phyloP scores from a whole-genome alignment of 2,797 vertebrate genomes.

The Rhinella marina region DNA sequence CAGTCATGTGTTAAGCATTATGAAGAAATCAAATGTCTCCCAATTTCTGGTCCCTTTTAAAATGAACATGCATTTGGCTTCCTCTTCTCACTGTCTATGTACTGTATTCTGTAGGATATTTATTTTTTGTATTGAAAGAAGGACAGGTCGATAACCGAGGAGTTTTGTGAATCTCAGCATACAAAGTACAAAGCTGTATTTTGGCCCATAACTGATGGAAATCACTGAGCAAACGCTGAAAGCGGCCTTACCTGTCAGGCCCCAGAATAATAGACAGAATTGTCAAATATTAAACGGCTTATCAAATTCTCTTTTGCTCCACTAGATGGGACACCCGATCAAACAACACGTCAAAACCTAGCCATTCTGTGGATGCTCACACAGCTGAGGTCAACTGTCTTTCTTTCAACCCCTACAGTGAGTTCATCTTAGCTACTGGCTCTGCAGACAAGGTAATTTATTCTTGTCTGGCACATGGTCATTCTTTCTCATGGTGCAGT shows the following conservation, averaged over 20 bases:
- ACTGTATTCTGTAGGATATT: background rate
- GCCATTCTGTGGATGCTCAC: constrained; percentile 96
- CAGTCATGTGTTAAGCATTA: background rate
- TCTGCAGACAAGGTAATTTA: constrained; percentile 91
- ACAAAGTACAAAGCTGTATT: no score
- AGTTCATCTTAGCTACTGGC: constrained; percentile 96
- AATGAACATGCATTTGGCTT: background rate
- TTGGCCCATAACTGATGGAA: no score
- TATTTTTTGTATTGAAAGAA: no score
- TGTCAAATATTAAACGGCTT: no score
- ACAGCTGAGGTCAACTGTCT: constrained; percentile 98
- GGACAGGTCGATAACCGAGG: no score
- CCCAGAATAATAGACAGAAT: no score
- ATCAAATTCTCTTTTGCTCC: background rate
- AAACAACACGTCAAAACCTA: constrained; percentile 97
- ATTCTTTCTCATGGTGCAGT: no score
- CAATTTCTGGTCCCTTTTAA: background rate
- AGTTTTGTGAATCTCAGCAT: no score
- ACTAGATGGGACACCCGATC: constrained; percentile 94
- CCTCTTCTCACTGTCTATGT: no score
- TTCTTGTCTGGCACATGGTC: background rate
- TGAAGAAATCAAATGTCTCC: background rate
- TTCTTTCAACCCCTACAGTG: constrained; percentile 97
- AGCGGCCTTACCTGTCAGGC: no score
- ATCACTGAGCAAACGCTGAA: no score